These are phyloP conservation scores for Abramis brama DNA, from an alignment of 2,113 vertebrate genomes.

Conservation along the genomic window DNA sequence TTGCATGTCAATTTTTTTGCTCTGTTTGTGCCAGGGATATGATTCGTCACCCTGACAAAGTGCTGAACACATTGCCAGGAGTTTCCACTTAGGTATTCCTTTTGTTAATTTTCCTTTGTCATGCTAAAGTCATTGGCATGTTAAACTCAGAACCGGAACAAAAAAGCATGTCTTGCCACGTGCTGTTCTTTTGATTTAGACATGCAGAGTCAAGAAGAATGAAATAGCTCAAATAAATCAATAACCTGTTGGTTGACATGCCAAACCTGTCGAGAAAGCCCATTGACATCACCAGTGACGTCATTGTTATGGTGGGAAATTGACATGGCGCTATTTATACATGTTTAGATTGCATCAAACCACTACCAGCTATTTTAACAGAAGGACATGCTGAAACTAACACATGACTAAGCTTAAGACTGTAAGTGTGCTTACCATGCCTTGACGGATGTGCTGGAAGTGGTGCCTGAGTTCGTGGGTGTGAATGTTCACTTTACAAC, in stretches of 20 bases:
- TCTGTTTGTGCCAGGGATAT: not conserved
- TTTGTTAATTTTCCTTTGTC: not conserved
- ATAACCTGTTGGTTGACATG: conserved; percentile 24
- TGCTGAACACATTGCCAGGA: not conserved
- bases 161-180: not conserved
- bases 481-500: conserved; percentile 71
- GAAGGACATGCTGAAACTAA: not conserved
- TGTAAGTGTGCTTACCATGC: conserved; percentile 63
- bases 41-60: not conserved
- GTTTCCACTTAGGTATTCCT: not conserved
- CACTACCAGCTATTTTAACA: not conserved
- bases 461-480: conserved; percentile 69
- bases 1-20: not conserved
- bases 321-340: not conserved
- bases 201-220: not conserved
- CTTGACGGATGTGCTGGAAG: conserved; percentile 65
- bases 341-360: not conserved
- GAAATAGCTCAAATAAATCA: not conserved
- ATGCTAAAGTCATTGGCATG: not conserved
- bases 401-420: not conserved
- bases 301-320: not conserved
- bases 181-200: not conserved
- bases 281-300: conserved; percentile 16
- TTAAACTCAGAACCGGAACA: not conserved
- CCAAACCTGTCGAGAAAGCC: conserved; percentile 2